Conservation (phyloP, 2,888 invertebrate genomes). For the Microctonus aethiopoides region DNA sequence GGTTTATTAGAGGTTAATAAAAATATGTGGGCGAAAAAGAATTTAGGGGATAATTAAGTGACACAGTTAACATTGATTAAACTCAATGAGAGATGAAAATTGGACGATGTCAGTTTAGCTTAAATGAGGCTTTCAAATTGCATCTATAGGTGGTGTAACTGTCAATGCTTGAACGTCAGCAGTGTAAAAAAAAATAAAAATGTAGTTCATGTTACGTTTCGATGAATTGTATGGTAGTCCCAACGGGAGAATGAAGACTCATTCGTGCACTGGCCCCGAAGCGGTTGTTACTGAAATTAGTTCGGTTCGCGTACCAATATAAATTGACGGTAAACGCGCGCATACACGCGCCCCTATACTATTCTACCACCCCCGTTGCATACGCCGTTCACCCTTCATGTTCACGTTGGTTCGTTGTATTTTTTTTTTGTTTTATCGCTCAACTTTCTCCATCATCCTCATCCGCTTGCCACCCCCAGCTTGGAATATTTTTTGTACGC, state of each 20-base stretch:
- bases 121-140: neutral
- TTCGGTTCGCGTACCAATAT: conserved; percentile 63
- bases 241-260: conserved; percentile 44
- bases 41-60: conserved; percentile 50
- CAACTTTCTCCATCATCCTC: conserved; percentile 21
- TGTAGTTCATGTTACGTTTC: conserved; percentile 41
- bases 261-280: conserved; percentile 57
- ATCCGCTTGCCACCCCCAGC: conserved; percentile 15
- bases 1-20: neutral
- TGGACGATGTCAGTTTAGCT: conserved; percentile 54
- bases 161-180: conserved; percentile 8
- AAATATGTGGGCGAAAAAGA: conserved; percentile 23
- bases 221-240: conserved; percentile 35
- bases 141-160: neutral
- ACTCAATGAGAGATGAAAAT: conserved; percentile 64
- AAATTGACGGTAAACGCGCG: conserved; percentile 62
- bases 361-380: conserved; percentile 19
- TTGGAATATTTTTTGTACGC: conserved; percentile 7
- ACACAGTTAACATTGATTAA: conserved; percentile 47
- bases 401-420: conserved; percentile 15
- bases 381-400: neutral
- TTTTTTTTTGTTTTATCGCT: conserved; percentile 26
- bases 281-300: conserved; percentile 66
- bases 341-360: conserved; percentile 40
- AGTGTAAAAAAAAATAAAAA: conserved; percentile 34